These are phyloP conservation scores for Araneus ventricosus DNA, from an alignment of 1,140 invertebrate genomes.

Conservation along the genomic window DNA sequence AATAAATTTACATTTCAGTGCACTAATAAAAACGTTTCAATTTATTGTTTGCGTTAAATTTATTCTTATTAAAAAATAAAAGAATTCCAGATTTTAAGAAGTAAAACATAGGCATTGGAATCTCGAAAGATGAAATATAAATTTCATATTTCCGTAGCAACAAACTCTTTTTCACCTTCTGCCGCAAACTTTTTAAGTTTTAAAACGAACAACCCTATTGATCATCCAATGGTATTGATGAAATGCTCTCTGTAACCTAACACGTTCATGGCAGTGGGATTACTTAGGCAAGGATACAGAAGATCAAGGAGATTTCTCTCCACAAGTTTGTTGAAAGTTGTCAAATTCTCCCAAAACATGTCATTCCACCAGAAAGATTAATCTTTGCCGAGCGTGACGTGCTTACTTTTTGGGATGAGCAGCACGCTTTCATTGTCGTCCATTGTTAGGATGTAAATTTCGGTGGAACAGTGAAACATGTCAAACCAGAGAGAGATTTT, in stretches of 20 bases:
- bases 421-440: background rate
- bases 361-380: slow-evolving; percentile 48
- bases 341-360: slow-evolving; percentile 16
- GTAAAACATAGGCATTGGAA: too few relatives aligned
- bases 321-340: slow-evolving; percentile 10
- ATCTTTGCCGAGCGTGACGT: background rate
- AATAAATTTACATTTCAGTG: too few relatives aligned
- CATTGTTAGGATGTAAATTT: background rate
- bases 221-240: background rate
- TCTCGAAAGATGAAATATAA: too few relatives aligned
- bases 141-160: too few relatives aligned
- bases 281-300: background rate
- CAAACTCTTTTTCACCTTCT: too few relatives aligned
- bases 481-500: background rate
- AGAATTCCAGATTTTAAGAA: too few relatives aligned
- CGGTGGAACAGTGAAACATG: background rate
- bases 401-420: background rate
- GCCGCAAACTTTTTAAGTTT: too few relatives aligned
- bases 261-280: background rate
- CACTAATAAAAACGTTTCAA: too few relatives aligned
- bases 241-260: background rate
- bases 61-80: too few relatives aligned
- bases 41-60: too few relatives aligned
- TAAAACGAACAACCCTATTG: background rate
- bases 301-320: background rate